Conservation (phyloP, 2,113 vertebrate genomes). For the Esox niger region DNA sequence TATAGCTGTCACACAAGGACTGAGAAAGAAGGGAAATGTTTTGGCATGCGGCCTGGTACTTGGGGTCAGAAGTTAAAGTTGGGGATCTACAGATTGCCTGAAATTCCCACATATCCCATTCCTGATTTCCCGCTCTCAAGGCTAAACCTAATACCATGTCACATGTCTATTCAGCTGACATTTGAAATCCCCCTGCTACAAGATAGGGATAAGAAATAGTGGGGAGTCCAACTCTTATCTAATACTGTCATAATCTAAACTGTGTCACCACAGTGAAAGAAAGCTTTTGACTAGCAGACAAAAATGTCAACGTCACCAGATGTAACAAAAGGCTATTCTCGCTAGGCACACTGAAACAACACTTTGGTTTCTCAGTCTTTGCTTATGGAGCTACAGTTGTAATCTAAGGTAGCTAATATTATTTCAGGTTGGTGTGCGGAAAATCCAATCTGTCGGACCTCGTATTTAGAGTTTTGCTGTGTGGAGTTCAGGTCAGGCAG, state of each 20-base stretch:
- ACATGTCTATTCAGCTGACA: neutral
- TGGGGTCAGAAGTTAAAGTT: constrained; percentile 16
- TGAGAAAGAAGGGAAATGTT: neutral
- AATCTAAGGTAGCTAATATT: too few species aligned
- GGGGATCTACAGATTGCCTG: constrained; percentile 39
- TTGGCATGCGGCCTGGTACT: constrained; percentile 36
- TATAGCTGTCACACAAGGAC: too few species aligned
- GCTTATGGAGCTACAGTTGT: neutral
- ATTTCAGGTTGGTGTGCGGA: too few species aligned
- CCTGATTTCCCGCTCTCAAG: constrained; percentile 29
- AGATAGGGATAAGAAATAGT: neutral
- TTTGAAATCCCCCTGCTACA: neutral
- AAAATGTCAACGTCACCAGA: too few species aligned
- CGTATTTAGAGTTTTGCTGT: too few species aligned
- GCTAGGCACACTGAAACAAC: neutral
- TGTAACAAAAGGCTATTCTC: neutral
- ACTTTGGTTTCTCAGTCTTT: neutral
- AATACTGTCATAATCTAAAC: neutral
- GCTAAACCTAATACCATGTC: constrained; percentile 29
- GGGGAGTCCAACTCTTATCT: neutral
- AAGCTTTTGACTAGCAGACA: too few species aligned
- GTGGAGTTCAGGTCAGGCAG: too few species aligned
- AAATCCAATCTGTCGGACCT: too few species aligned
- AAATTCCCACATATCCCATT: constrained; percentile 41
- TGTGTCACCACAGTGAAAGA: neutral